Conservation (phyloP, 2,888 invertebrate genomes). For the Leistus spinibarbis region DNA sequence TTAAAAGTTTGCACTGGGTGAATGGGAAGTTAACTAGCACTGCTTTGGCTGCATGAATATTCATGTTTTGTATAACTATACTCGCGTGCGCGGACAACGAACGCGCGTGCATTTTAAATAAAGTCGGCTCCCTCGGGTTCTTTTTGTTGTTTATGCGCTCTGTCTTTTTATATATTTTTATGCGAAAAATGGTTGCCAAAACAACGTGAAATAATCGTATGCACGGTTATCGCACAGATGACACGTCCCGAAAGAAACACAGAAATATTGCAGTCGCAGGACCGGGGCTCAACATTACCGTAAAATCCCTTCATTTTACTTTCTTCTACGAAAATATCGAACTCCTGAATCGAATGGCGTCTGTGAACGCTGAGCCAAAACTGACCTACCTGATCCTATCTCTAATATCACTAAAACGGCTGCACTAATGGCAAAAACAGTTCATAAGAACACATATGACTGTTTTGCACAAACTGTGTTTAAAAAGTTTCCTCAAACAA, state of each 20-base stretch:
- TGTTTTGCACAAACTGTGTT: too few relatives aligned
- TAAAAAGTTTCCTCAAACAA: too few relatives aligned
- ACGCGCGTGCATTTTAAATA: background rate
- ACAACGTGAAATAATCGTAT: slow-evolving; percentile 31
- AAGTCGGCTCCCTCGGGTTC: background rate
- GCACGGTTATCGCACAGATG: slow-evolving; percentile 19
- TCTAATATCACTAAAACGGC: too few relatives aligned
- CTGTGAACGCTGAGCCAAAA: too few relatives aligned
- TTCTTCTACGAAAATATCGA: too few relatives aligned
- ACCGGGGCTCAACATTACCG: slow-evolving; percentile 8
- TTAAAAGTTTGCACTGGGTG: slow-evolving; percentile 48
- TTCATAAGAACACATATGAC: too few relatives aligned
- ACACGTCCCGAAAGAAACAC: slow-evolving; percentile 27
- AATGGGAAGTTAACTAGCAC: slow-evolving; percentile 51
- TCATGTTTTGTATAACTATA: slow-evolving; percentile 41
- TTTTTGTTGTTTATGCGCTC: background rate
- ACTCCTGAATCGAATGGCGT: too few relatives aligned
- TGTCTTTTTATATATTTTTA: background rate
- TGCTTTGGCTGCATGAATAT: slow-evolving; percentile 48
- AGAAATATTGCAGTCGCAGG: slow-evolving; percentile 27
- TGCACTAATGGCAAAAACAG: too few relatives aligned
- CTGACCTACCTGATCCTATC: too few relatives aligned
- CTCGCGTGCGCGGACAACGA: background rate
- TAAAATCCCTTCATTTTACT: too few relatives aligned
- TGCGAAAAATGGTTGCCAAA: slow-evolving; percentile 7